Conservation (phyloP, 2,113 vertebrate species). For the Tichodroma muraria region DNA sequence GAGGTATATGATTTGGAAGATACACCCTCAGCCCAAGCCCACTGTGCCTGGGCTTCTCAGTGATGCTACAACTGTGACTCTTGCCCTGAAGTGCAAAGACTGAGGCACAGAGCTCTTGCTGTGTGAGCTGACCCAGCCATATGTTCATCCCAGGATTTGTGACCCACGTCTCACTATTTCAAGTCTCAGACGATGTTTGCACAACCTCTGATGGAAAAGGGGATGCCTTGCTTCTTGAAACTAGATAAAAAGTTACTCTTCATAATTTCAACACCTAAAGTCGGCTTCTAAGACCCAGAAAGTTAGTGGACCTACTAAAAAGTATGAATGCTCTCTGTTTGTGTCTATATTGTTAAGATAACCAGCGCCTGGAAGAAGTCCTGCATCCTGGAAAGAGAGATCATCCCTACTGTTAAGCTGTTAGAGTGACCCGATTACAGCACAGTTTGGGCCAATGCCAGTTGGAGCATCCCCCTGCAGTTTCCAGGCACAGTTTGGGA, state of each 20-base stretch:
- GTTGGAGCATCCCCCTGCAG: neutral
- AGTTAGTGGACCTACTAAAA: neutral
- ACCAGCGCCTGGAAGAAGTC: neutral
- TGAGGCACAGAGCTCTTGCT: accelerated
- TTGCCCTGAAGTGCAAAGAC: neutral
- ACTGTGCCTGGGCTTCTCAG: neutral
- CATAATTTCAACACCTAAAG: neutral
- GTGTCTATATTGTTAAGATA: neutral
- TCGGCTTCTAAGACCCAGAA: neutral
- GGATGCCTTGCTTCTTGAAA: neutral
- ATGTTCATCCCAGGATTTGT: neutral
- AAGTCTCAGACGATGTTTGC: neutral
- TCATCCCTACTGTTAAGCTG: neutral
- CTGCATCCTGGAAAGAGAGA: neutral
- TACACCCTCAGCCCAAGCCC: neutral
- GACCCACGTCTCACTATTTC: neutral
- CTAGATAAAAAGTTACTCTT: neutral
- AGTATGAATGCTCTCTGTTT: neutral
- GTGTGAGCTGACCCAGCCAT: neutral
- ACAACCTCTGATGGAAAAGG: neutral
- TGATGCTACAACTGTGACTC: accelerated
- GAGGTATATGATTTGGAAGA: neutral
- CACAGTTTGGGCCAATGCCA: neutral
- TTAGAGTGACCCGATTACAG: neutral
- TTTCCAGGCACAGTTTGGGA: neutral